Base-by-base conservation (phyloP, 2,888 invertebrate species). In the Germaria angustata region DNA sequence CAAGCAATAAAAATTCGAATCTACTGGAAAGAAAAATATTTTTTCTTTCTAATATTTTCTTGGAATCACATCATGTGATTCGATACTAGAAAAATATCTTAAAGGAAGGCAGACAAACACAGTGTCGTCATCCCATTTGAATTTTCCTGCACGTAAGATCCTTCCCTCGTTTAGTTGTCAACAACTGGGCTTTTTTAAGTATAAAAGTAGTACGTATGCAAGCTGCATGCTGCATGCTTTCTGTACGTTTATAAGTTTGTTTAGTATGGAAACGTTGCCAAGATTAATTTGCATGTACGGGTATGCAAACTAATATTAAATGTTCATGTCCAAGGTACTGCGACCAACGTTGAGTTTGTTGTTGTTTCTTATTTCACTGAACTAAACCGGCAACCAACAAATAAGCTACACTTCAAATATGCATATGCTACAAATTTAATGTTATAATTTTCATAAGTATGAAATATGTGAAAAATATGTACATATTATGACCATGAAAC, bases 251-350 rank as follows among this genome's bases (percentile, higher is more conserved):
- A 17, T 81, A 34, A 59, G n/a, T 55, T 8, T 65, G 32, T 46
- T 39, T 32, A 28, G 55, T 79, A 65, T 66, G 66, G 41, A 72
- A 79, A 79, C 59, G 65, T 69, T 75, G 75, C 79, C 75, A 82
- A 82, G 82, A 82, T 82, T 82, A 82, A 82, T 82, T 82, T 75
- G 73, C 79, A 57, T 79, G 79, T 28, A n/a, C n/a, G n/a, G n/a
- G 28, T 46, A 82, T 69, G 75, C 73, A 71, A 82, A 78, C 69
- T 82, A 71, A 82, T 79, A 71, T 82, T 79, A 82, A 82, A 79
- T 82, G 82, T 82, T 82, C 75, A 82, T 79, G 79, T 79, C 82
- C 65, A 79, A 82, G 82, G 82, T 65, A 75, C 79, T 79, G 39
- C 36, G 63, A 65, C 55, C 73, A 63, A 81, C 63, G 49, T 63